Percentiles rank a stretch among this genome's conserved stretches.
phyloP scores from a whole-genome alignment of 2,797 vertebrate genomes.

The Cirrhinus mrigala region DNA sequence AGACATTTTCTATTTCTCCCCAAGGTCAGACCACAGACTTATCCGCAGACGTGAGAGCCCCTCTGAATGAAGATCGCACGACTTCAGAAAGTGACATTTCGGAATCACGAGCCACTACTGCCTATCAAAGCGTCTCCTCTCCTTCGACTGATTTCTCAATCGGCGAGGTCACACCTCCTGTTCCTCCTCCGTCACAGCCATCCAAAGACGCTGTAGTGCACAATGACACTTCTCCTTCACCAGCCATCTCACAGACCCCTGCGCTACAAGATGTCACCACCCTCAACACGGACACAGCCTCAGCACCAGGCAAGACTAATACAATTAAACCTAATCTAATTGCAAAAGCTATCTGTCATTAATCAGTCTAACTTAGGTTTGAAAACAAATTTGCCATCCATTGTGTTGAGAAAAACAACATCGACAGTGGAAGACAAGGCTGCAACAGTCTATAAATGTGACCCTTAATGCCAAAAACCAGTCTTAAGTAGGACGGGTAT shows the following conservation, averaged over 20 bases:
- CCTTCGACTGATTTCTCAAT: background rate
- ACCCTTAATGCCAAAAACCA: too few relatives aligned
- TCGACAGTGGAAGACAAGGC: background rate
- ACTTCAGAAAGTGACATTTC: slow-evolving; percentile 48
- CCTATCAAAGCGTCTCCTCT: background rate
- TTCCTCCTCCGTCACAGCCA: slow-evolving; percentile 24
- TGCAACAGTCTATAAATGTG: background rate
- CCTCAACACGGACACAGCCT: slow-evolving; percentile 16
- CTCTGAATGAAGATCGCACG: slow-evolving; percentile 44
- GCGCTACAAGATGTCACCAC: slow-evolving; percentile 30
- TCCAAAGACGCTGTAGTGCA: background rate
- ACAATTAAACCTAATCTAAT: slow-evolving; percentile 35
- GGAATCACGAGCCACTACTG: slow-evolving; percentile 34
- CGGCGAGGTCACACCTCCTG: background rate
- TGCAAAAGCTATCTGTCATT: background rate
- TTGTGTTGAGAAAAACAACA: slow-evolving; percentile 30
- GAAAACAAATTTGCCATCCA: slow-evolving; percentile 23
- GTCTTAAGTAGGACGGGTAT: too few relatives aligned
- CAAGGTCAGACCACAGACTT: slow-evolving; percentile 65
- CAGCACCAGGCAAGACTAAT: slow-evolving; percentile 52
- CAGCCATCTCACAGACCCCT: slow-evolving; percentile 1
- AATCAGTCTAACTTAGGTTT: slow-evolving; percentile 27
- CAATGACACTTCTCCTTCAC: background rate
- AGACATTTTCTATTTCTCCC: slow-evolving; percentile 29
- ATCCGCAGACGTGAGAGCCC: slow-evolving; percentile 36